Evolutionary conservation across 2,113 vertebrate species (phyloP).

Genomic region (Crotalus helleri): DNA sequence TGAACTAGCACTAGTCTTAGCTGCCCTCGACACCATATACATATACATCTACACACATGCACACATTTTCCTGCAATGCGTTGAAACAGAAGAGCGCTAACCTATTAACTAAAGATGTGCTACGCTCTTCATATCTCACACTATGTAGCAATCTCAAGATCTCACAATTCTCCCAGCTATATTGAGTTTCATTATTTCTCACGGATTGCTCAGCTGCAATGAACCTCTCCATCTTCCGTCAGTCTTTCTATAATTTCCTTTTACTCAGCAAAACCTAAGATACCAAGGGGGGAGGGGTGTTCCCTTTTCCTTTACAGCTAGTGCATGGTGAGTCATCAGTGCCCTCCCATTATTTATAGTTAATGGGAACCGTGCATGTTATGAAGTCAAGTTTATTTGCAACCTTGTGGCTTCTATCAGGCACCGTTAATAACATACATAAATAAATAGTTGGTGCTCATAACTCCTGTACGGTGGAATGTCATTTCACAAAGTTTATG

Average conservation of each 20-base stretch:
- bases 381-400: conserved; percentile 19
- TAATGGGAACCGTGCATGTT: background rate
- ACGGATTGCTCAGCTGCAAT: background rate
- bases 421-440: conserved; percentile 19
- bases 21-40: background rate
- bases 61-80: background rate
- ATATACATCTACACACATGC: background rate
- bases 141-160: background rate
- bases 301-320: background rate
- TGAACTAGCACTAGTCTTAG: background rate
- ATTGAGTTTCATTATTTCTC: background rate
- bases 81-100: background rate
- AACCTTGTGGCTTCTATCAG: conserved; percentile 15
- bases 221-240: background rate
- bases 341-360: background rate
- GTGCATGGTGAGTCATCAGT: background rate
- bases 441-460: conserved; percentile 27
- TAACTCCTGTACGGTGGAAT: conserved; percentile 3
- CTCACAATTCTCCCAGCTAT: background rate
- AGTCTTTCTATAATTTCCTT: background rate
- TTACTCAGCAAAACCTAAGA: background rate
- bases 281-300: background rate
- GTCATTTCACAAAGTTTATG: conserved; percentile 17
- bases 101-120: background rate
- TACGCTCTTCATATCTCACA: background rate